Base-by-base conservation (phyloP, 2,888 invertebrate species). In the Gastracanthus pulcherrimus region DNA sequence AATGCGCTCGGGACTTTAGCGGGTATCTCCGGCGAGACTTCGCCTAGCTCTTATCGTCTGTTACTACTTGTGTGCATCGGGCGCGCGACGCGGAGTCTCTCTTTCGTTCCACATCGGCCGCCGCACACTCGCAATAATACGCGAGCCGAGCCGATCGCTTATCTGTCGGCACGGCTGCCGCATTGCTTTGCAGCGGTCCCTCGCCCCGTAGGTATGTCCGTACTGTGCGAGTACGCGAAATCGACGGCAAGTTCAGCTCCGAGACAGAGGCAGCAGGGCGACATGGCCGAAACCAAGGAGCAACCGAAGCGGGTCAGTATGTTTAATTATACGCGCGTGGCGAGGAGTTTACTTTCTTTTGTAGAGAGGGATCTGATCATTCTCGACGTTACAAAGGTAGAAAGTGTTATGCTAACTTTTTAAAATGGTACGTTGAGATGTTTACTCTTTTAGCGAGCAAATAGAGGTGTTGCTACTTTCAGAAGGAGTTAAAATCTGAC, bases 171-270 rank as follows among this genome's bases (percentile, higher is more conserved):
- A 16, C 45, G 4, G n/a, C 45, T 45, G 45, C 45, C 45, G n/a
- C 45, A 45, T 13, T 45, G 45, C n/a, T 45, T 45, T 45, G 16
- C 13, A n/a, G n/a, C 45, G 13, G 45, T 45, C 45, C n/a, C 45
- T 45, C 45, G 3, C 45, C n/a, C n/a, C 5, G 41, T 41, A n/a
- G 58, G 41, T 3, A 75, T 64, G 64, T 64, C 75, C n/a, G 48
- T 75, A 2, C 13, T 66, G 13, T 36, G 7, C 41, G 66, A 64
- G 51, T 75, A n/a, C 38, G 36, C 34, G 2, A 48, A 66, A n/a
- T 29, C 75, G 64, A 11, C 34, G 9, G 62, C 48, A 1, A 13
- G 7, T 45, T 16, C 62, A n/a, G n/a, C n/a, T 19, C n/a, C 66
- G 23, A 26, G 26, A 29, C 11, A 11, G 36, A 36, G 5, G 7